These are phyloP conservation scores for Euura lappo DNA, from an alignment of 1,140 invertebrate genomes.

Conservation along the genomic window DNA sequence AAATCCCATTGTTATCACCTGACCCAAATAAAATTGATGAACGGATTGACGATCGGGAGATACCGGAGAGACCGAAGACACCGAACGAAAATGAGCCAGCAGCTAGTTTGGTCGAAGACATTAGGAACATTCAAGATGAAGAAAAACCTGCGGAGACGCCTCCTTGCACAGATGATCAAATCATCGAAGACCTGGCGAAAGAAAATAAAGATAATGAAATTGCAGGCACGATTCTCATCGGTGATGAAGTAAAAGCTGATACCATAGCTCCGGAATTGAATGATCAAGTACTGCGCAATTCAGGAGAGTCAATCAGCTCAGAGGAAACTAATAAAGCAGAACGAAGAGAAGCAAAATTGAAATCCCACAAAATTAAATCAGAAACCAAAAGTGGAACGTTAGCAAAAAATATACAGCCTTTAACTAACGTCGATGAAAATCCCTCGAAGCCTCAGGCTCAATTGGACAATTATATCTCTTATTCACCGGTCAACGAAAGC, in stretches of 20 bases:
- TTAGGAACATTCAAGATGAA: too few species aligned
- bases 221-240: neutral
- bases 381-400: neutral
- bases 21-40: too few species aligned
- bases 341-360: neutral
- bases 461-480: constrained; percentile 10
- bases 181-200: too few species aligned
- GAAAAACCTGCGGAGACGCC: too few species aligned
- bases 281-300: neutral
- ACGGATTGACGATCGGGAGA: too few species aligned
- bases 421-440: neutral
- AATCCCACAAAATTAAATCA: neutral
- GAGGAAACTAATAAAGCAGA: neutral
- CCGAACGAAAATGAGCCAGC: too few species aligned
- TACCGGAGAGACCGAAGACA: too few species aligned
- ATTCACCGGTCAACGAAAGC: constrained; percentile 17
- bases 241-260: neutral
- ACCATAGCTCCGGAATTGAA: neutral
- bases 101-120: too few species aligned
- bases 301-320: neutral
- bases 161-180: too few species aligned
- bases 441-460: neutral
- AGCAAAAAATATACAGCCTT: neutral
- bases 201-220: neutral
- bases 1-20: too few species aligned